Conservation (phyloP, 2,113 vertebrate genomes). For the Platichthys flesus region DNA sequence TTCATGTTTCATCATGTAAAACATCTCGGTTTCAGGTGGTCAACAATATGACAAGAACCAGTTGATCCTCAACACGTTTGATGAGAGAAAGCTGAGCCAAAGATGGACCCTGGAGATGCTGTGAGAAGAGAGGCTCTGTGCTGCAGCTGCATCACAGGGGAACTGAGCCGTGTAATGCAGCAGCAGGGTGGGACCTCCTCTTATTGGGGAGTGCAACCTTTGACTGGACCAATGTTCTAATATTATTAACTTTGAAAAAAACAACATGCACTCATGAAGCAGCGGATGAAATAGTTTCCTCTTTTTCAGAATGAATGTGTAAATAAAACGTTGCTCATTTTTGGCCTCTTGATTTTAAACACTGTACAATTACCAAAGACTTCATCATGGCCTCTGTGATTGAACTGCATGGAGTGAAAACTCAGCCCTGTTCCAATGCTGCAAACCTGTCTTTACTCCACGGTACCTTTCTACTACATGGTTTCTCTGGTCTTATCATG, state of each 20-base stretch:
- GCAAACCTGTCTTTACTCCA: constrained; percentile 24
- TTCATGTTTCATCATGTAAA: not conserved
- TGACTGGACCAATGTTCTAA: constrained; percentile 1
- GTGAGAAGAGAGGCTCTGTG: constrained; percentile 62
- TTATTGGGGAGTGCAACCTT: not conserved
- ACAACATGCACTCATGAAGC: too few relatives aligned
- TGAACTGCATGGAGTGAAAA: constrained; percentile 3
- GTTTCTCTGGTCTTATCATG: constrained; percentile 10
- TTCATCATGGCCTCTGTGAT: not conserved
- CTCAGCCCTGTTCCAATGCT: constrained; percentile 59
- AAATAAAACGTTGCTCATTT: constrained; percentile 1
- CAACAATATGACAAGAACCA: constrained; percentile 90
- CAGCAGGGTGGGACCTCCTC: constrained; percentile 2
- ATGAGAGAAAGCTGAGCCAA: constrained; percentile 84
- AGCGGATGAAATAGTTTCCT: not conserved
- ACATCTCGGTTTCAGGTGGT: constrained; percentile 84
- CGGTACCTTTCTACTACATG: constrained; percentile 34
- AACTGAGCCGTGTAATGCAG: constrained; percentile 10
- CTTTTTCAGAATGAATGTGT: not conserved
- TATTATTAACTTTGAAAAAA: not conserved
- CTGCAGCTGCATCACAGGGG: constrained; percentile 15
- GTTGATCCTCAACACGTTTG: constrained; percentile 87
- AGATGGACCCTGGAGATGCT: constrained; percentile 89
- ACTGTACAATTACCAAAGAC: constrained; percentile 33
- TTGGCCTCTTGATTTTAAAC: not conserved